Evolutionary conservation across 53 echinoderm and acorn worm species (phyloP), one percentile per base, ranked within the genome.

Genomic region (Patiria pectinifera): DNA sequence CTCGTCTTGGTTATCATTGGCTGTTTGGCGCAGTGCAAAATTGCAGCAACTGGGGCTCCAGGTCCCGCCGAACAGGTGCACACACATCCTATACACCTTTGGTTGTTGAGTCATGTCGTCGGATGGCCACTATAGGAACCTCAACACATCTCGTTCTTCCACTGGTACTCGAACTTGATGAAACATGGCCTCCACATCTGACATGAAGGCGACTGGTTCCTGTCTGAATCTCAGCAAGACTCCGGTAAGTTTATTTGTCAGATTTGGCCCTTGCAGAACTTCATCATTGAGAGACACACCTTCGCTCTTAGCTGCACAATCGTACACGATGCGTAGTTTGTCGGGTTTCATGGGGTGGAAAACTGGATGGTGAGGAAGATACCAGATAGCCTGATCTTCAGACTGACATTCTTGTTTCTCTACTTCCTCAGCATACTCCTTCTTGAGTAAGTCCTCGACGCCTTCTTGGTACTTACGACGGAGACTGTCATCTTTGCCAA

Each of bases 51-150:
- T 92, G 4, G 94, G 94, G 43, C 92, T 92, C 90, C 92, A 95
- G 16, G 92, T 91, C 14, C 93, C 96, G 2, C 95, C 95, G 69
- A 96, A 96, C 24, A 95, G 80, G 66, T 95, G 96, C 21, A 95
- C 96, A 80, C 89, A 85, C 96, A 96, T 95, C n/a, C 96, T 19
- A 74, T 92, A 95, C 8, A 82, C 90, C 59, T 81, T 84, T 0
- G 84, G 84, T 4, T 84, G 84, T 84, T 84, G 84, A 60, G 84
- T 84, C n/a, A n/a, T n/a, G n/a, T n/a, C n/a, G n/a, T n/a, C n/a
- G n/a, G n/a, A n/a, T n/a, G n/a, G n/a, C n/a, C n/a, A n/a, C n/a
- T n/a, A n/a, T n/a, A n/a, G n/a, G n/a, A n/a, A n/a, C n/a, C n/a
- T n/a, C n/a, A n/a, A n/a, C n/a, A n/a, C n/a, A n/a, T n/a, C n/a